Evolutionary conservation across 2,888 invertebrate species (phyloP).

Genomic region (Andrena trimmerana): DNA sequence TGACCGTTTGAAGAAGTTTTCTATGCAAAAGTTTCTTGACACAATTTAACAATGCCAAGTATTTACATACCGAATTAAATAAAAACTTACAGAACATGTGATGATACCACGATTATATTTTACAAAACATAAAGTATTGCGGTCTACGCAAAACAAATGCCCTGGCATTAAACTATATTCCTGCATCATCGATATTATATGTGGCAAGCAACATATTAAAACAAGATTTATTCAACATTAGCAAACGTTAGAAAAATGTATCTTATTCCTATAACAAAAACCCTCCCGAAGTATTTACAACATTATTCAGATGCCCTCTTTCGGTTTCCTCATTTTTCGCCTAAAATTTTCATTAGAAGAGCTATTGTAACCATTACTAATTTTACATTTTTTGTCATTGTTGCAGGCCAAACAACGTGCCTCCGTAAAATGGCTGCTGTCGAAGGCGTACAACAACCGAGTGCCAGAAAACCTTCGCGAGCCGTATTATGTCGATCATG

Average conservation of each 20-base stretch:
- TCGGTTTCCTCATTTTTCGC: background rate
- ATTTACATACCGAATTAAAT: too few relatives aligned
- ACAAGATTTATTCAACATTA: too few relatives aligned
- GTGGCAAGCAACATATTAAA: too few relatives aligned
- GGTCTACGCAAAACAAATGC: too few relatives aligned
- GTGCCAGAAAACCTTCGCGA: conserved; percentile 96
- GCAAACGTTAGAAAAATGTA: background rate
- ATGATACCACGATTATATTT: too few relatives aligned
- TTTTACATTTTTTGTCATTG: conserved; percentile 19
- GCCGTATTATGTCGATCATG: conserved; percentile 97
- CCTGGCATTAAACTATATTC: too few relatives aligned
- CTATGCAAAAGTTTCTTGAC: too few relatives aligned
- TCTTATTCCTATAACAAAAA: background rate
- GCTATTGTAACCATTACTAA: background rate
- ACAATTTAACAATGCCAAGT: too few relatives aligned
- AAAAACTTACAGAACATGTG: too few relatives aligned
- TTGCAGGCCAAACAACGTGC: conserved; percentile 98
- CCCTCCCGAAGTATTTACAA: background rate
- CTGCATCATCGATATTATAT: too few relatives aligned
- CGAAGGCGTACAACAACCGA: conserved; percentile 98
- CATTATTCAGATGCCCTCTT: background rate
- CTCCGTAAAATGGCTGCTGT: conserved; percentile 97
- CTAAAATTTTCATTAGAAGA: background rate
- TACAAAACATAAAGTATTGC: too few relatives aligned
- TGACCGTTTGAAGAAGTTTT: too few relatives aligned